Conservation (phyloP, 30 jellyfish, hydroid and myxozoan species). For the Aurelia sp. region DNA sequence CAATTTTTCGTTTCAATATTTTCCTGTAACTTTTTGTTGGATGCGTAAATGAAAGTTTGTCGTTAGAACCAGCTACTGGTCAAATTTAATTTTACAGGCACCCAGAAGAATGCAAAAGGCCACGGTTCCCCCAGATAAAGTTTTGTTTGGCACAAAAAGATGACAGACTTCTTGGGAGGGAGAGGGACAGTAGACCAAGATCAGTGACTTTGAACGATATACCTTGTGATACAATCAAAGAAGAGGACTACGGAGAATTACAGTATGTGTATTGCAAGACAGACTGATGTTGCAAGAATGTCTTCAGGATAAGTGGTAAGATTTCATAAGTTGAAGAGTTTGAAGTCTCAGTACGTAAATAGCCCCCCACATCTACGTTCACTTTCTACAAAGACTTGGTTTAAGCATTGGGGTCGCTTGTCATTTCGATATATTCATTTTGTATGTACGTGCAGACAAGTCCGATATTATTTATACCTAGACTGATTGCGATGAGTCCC, state of each 20-base stretch:
- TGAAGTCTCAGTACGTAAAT: not conserved
- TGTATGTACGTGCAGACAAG: no score
- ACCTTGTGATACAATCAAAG: slow-evolving; percentile 54
- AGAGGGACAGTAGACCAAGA: slow-evolving; percentile 45
- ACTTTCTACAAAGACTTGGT: no score
- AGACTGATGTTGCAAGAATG: slow-evolving; percentile 28
- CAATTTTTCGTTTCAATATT: not conserved
- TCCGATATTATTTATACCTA: no score
- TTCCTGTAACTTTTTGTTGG: not conserved
- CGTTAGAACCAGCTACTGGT: not conserved
- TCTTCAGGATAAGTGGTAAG: not conserved
- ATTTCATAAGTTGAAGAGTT: not conserved
- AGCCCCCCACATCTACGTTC: no score
- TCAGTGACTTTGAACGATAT: slow-evolving; percentile 70
- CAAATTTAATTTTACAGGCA: slow-evolving; percentile 64
- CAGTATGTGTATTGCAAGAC: slow-evolving; percentile 85
- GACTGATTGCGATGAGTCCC: no score
- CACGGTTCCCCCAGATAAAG: slow-evolving; percentile 77
- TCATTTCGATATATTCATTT: no score
- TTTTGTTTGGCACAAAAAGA: slow-evolving; percentile 83
- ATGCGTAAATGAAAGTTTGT: not conserved
- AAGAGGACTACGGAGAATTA: slow-evolving; percentile 77
- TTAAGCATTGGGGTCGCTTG: no score
- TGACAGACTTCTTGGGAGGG: slow-evolving; percentile 87
- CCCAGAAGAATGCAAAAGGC: slow-evolving; percentile 87